Conservation (phyloP, 2,888 invertebrate species). For the Ptilodon capucinus region DNA sequence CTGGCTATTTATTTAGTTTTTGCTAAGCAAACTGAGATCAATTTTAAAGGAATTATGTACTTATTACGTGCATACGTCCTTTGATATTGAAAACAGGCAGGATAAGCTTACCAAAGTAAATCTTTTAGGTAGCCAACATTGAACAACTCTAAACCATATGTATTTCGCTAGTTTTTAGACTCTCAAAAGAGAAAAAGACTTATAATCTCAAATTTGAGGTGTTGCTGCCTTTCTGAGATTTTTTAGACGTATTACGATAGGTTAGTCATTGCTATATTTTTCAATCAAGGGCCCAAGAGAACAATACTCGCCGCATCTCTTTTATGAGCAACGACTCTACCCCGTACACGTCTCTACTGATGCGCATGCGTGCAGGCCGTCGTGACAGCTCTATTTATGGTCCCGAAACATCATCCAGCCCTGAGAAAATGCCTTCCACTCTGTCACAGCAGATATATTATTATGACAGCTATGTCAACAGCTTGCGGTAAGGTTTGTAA, state of each 20-base stretch:
- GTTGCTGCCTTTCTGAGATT: too few relatives aligned
- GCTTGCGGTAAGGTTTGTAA: conserved; percentile 30
- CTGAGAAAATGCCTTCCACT: conserved; percentile 8
- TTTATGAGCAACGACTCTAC: conserved; percentile 60
- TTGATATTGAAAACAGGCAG: too few relatives aligned
- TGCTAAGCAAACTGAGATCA: not conserved
- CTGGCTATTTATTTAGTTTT: conserved; percentile 5
- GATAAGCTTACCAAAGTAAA: too few relatives aligned
- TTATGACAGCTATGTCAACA: conserved; percentile 34
- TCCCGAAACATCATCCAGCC: conserved; percentile 11
- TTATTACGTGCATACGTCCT: not conserved
- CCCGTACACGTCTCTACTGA: conserved; percentile 48
- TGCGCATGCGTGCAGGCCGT: conserved; percentile 37
- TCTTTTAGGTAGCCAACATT: too few relatives aligned
- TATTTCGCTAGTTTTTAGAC: too few relatives aligned
- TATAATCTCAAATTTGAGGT: too few relatives aligned
- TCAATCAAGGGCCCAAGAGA: conserved; percentile 40
- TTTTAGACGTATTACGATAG: not conserved
- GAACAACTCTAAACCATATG: too few relatives aligned
- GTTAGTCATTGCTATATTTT: conserved; percentile 4
- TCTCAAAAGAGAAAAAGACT: too few relatives aligned
- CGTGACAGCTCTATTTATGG: conserved; percentile 26
- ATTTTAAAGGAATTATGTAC: not conserved
- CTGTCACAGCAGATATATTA: conserved; percentile 45
- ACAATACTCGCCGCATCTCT: conserved; percentile 55